phyloP scores from a whole-genome alignment of 2,113 vertebrate species.

The Engystomops pustulosus region DNA sequence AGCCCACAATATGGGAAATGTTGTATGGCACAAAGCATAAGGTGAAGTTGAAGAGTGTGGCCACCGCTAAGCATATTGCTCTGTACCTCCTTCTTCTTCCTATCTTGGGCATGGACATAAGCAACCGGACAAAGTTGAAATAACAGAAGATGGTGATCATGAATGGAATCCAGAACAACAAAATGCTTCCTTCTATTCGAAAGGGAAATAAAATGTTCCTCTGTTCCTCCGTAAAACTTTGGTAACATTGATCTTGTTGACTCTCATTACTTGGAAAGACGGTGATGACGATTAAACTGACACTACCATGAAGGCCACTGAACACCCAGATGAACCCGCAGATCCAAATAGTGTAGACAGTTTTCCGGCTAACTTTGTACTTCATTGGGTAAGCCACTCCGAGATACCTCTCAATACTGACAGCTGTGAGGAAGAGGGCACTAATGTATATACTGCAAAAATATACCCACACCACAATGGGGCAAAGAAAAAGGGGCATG shows the following conservation, averaged over 20 bases:
- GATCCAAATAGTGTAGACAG: slow-evolving; percentile 67
- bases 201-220: slow-evolving; percentile 48
- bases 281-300: slow-evolving; percentile 76
- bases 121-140: slow-evolving; percentile 66
- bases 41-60: slow-evolving; percentile 69
- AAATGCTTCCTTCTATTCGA: slow-evolving; percentile 68
- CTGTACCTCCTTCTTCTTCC: slow-evolving; percentile 62
- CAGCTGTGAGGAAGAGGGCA: slow-evolving; percentile 80
- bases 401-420: slow-evolving; percentile 86
- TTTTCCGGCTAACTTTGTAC: slow-evolving; percentile 74
- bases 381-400: slow-evolving; percentile 85
- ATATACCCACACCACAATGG: slow-evolving; percentile 79
- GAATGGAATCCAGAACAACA: slow-evolving; percentile 71
- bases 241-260: slow-evolving; percentile 58
- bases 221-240: slow-evolving; percentile 52
- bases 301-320: slow-evolving; percentile 76
- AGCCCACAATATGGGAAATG: slow-evolving; percentile 84
- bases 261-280: not conserved
- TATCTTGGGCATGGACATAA: slow-evolving; percentile 68
- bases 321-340: slow-evolving; percentile 80
- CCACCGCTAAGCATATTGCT: slow-evolving; percentile 66
- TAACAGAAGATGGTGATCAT: slow-evolving; percentile 72
- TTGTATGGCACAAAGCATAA: slow-evolving; percentile 84
- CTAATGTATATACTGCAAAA: slow-evolving; percentile 90
- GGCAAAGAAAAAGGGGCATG: slow-evolving; percentile 75